phyloP scores from a whole-genome alignment of 2,113 vertebrate genomes.

The Podocnemis expansa region DNA sequence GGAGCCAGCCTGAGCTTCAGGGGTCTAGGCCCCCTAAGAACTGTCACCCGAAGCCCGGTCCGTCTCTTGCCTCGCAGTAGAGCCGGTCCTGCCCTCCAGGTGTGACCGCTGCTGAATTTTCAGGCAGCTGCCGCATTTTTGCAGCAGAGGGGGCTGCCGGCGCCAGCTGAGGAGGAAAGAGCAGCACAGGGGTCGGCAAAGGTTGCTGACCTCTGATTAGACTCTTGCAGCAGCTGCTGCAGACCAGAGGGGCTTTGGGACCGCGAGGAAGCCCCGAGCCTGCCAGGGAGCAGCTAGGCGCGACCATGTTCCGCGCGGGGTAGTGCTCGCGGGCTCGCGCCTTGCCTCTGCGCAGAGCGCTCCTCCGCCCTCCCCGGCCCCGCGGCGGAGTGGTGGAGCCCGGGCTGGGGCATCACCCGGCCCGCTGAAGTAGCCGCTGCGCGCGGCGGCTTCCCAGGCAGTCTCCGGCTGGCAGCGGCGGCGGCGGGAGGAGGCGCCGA shows the following conservation, averaged over 20 bases:
- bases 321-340: conserved; percentile 30
- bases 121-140: no score
- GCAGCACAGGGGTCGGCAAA: no score
- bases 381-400: conserved; percentile 59
- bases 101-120: no score
- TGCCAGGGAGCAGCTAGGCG: conserved; percentile 66
- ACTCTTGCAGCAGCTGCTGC: background rate
- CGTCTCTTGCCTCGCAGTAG: no score
- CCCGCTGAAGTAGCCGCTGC: conserved; percentile 69
- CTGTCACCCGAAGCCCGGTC: no score
- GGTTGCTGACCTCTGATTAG: no score
- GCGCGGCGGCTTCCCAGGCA: background rate
- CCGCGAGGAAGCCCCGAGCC: conserved; percentile 59
- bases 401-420: conserved; percentile 61
- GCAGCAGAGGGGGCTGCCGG: no score
- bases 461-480: conserved; percentile 48
- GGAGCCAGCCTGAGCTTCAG: no score
- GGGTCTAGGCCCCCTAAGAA: no score
- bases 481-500: background rate
- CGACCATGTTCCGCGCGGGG: conserved; percentile 69
- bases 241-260: conserved; percentile 53
- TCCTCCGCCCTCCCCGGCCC: conserved; percentile 46
- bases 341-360: conserved; percentile 3
- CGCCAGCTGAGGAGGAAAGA: no score
- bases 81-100: no score